Evolutionary conservation across 2,113 vertebrate genomes (phyloP), one percentile per base, ranked within the genome.

Genomic region (Columba livia): DNA sequence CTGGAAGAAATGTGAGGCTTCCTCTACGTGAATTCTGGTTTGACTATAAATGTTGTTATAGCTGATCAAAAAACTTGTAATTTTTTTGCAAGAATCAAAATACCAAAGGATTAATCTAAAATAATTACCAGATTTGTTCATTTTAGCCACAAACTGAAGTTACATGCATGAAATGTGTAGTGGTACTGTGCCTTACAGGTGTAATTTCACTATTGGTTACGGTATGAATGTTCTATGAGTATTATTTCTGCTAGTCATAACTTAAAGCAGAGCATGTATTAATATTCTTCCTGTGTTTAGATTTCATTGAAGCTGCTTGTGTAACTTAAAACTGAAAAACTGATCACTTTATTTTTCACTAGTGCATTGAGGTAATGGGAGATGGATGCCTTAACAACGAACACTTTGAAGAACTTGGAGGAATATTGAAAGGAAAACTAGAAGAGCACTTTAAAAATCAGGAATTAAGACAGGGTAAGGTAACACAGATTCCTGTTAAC

Each of bases 391-490:
- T 99, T 97, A 99, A 99, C 97, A 99, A 98, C 0, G 99, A 99
- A 96, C 99, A 99, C 85, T 99, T 99, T 40, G 99, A 99, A 97
- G 99, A 99, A 91, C 98, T 99, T 95, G 99, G 99, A 18, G 98
- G 98, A 61, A 99, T 99, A 96, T 83, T 99, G 67, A 99, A 99
- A 96, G 98, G 98, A 77, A 99, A 99, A 94, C 98, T 99, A 51
- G 99, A 99, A 96, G 99, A 99, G 96, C 99, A 99, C 97, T 99
- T 99, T 97, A 99, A 99, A 98, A 99, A 99, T 95, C 99, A 99
- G 97, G 99, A 99, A 96, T 96, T 99, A 80, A 98, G 99, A 97
- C 99, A 99, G 83, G 98, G 99, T 99, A 97, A 88, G 90, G 80
- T 89, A 70, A n/a, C 54, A 29, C 7, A 15, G 34, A 13, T n/a